A percentile compares a stretch with the other conserved stretches of the same genome.
Conservation (phyloP, 2,888 invertebrate species). For the Eupithecia pulchellata region DNA sequence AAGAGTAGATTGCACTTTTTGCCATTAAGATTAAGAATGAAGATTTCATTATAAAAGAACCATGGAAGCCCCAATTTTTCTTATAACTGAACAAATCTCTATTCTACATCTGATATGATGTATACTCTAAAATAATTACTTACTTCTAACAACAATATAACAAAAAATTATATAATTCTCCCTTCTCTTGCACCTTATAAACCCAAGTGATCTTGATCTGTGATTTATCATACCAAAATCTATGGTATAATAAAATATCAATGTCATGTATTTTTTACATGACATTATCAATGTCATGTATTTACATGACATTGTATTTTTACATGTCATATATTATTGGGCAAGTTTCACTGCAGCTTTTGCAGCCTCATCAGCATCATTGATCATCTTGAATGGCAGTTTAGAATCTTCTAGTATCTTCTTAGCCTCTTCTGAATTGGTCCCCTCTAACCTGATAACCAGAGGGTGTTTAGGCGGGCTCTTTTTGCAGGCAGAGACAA, state of each 20-base stretch:
- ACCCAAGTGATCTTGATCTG: neutral
- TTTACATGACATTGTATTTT: no score
- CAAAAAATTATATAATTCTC: neutral
- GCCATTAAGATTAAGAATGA: neutral
- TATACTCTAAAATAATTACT: neutral
- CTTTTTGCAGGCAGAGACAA: conserved; percentile 94
- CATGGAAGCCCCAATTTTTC: conserved; percentile 24
- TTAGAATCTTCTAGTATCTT: conserved; percentile 93
- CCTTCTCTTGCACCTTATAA: neutral
- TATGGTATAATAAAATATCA: neutral
- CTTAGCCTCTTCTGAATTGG: conserved; percentile 94
- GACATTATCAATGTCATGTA: conserved; percentile 11
- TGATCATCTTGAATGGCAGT: conserved; percentile 92
- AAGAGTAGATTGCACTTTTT: neutral
- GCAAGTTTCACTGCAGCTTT: conserved; percentile 90
- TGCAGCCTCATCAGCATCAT: conserved; percentile 97
- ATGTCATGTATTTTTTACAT: conserved; percentile 25
- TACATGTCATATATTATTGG: no score
- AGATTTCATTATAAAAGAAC: conserved; percentile 7
- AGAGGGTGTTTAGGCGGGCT: conserved; percentile 93
- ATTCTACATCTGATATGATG: neutral
- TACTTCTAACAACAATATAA: neutral
- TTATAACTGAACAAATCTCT: conserved; percentile 7
- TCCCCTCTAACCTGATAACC: conserved; percentile 97
- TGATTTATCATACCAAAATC: neutral